Percentiles rank a stretch among this genome's conserved stretches.
Evolutionary conservation across 2,797 vertebrate species (phyloP).

Genomic region (Steatocranus sp.): DNA sequence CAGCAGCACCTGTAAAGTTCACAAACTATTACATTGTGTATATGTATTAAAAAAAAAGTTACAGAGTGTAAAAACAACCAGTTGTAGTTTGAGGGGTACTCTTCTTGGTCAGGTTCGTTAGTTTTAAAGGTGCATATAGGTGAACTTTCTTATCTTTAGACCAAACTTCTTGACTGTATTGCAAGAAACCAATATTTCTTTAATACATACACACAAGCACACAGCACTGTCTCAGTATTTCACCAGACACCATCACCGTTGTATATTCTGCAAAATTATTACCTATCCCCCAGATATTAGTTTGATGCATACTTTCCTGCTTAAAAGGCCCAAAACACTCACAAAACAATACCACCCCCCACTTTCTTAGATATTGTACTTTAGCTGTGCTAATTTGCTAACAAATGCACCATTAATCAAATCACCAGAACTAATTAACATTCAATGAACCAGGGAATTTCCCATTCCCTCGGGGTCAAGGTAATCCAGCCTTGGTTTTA

Average conservation of each 20-base stretch:
- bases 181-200: neutral
- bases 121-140: neutral
- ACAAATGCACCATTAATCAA: conserved; percentile 19
- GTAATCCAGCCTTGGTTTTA: conserved; percentile 7
- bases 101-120: neutral
- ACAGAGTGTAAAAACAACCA: neutral
- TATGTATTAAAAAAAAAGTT: neutral
- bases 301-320: neutral
- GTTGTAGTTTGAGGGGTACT: neutral
- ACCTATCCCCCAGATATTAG: neutral
- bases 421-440: conserved; percentile 17
- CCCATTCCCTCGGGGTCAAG: neutral
- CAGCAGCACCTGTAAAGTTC: neutral
- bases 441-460: conserved; percentile 1
- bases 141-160: neutral
- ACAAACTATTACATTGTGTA: neutral
- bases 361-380: neutral
- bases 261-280: neutral
- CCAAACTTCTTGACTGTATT: neutral
- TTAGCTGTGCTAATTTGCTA: neutral
- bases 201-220: neutral
- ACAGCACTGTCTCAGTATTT: neutral
- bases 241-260: neutral
- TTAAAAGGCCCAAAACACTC: neutral
- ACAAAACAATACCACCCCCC: neutral